These are phyloP conservation scores for Porites australiensis DNA, from an alignment of 64 coral and sea anemone species.

Conservation along the genomic window DNA sequence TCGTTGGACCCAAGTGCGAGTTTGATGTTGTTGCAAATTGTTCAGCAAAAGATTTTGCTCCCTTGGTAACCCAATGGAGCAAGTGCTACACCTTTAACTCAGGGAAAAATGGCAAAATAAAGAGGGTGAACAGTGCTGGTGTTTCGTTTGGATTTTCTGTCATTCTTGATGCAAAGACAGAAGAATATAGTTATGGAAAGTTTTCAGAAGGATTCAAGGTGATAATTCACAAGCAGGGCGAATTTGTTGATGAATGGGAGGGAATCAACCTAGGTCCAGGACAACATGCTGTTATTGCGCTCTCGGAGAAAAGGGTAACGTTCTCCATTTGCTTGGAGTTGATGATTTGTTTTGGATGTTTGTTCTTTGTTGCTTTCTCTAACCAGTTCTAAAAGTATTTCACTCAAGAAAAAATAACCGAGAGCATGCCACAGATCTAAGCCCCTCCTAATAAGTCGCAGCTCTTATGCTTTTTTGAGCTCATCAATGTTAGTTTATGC, in stretches of 20 bases:
- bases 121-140: not conserved
- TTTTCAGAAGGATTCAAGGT: conserved; percentile 59
- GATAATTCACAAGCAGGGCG: conserved; percentile 57
- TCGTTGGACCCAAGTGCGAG: not conserved
- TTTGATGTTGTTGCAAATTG: not conserved
- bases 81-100: conserved; percentile 82
- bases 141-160: conserved; percentile 42
- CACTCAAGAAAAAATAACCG: no score
- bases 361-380: no score
- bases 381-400: no score
- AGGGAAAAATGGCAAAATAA: conserved; percentile 20
- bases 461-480: no score
- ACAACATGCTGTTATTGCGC: conserved; percentile 31
- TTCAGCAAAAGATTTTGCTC: conserved; percentile 30
- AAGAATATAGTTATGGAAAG: conserved; percentile 40
- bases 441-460: no score
- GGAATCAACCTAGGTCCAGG: conserved; percentile 66
- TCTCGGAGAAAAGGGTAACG: conserved; percentile 51
- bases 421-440: no score
- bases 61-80: conserved; percentile 44
- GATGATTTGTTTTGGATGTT: no score
- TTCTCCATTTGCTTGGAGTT: no score
- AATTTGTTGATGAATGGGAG: conserved; percentile 72
- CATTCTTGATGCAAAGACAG: conserved; percentile 30
- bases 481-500: no score